A percentile compares a stretch with the other conserved stretches of the same genome.
Conservation (phyloP, 2,888 invertebrate species). For the Hyppa rectilinea region DNA sequence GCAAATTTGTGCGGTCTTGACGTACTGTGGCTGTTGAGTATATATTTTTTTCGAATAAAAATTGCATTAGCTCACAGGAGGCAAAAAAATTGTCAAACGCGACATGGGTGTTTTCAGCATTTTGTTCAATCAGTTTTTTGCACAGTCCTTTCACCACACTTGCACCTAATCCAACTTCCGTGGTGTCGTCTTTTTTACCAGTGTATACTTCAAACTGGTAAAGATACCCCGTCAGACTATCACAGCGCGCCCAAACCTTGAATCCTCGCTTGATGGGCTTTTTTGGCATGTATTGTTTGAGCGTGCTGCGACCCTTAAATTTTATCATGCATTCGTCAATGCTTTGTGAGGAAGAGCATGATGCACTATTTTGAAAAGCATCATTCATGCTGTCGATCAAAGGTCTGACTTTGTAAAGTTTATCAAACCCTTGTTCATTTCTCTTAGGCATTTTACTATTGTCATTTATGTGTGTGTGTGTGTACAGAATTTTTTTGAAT, state of each 20-base stretch:
- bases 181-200: constrained; percentile 22
- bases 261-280: constrained; percentile 23
- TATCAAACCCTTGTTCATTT: constrained; percentile 36
- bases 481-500: constrained; percentile 30
- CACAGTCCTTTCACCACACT: constrained; percentile 34
- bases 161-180: constrained; percentile 46
- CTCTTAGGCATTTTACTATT: constrained; percentile 48
- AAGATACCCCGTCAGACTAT: constrained; percentile 43
- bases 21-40: constrained; percentile 13
- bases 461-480: constrained; percentile 49
- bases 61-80: constrained; percentile 7
- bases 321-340: constrained; percentile 28
- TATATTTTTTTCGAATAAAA: constrained; percentile 6
- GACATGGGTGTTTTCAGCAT: constrained; percentile 8
- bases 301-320: constrained; percentile 22
- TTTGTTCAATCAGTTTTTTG: constrained; percentile 10
- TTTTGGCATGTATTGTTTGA: constrained; percentile 25
- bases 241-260: constrained; percentile 41
- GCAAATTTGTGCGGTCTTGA: constrained; percentile 6
- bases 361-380: constrained; percentile 26
- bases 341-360: constrained; percentile 26
- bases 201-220: constrained; percentile 37
- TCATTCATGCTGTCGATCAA: constrained; percentile 27
- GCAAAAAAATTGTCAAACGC: constrained; percentile 23
- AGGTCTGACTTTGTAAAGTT: constrained; percentile 35